Base-by-base conservation (phyloP, 2,888 invertebrate genomes). In the Rutpela maculata region DNA sequence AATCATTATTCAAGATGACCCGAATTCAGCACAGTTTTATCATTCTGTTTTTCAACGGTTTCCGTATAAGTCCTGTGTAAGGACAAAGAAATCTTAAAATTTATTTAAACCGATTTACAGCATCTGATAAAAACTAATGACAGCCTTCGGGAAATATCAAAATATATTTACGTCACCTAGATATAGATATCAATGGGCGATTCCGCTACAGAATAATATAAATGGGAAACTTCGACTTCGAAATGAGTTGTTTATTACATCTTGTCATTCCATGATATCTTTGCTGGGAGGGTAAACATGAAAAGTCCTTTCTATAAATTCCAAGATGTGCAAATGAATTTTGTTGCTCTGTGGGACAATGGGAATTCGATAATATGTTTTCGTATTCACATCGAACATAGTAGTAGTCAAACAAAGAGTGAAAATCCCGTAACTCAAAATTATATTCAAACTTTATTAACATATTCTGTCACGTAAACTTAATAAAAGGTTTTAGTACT, bases 101-200 rank as follows among this genome's bases (percentile, higher is more conserved):
- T 43, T 43, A 43, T 43, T 43, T 43, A 43, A 43, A 43, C 7
- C 43, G 43, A 43, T 43, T 43, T 50, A 50, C 15, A 50, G n/a
- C 50, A 50, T 50, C 50, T n/a, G 50, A 50, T 50, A 50, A n/a
- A n/a, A 50, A n/a, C 15, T 50, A 50, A 50, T n/a, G n/a, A 50
- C 50, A 50, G n/a, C 12, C 43, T 50, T 50, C 50, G n/a, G 50
- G 50, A 50, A 50, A 50, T 50, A 50, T 50, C 50, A 50, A 50
- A 50, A 50, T 50, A 50, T 50, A 50, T 50, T 50, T 50, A 50
- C n/a, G 50, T 50, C 50, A 50, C 50, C 50, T n/a, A 50, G 50
- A 50, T 50, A 50, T n/a, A n/a, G 50, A 50, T 50, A 50, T 50
- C n/a, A 50, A 50, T 50, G 12, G 50, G 50, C 50, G n/a, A 50